Conservation (phyloP, 2,113 vertebrate species). For the Centrocercus urophasianus region DNA sequence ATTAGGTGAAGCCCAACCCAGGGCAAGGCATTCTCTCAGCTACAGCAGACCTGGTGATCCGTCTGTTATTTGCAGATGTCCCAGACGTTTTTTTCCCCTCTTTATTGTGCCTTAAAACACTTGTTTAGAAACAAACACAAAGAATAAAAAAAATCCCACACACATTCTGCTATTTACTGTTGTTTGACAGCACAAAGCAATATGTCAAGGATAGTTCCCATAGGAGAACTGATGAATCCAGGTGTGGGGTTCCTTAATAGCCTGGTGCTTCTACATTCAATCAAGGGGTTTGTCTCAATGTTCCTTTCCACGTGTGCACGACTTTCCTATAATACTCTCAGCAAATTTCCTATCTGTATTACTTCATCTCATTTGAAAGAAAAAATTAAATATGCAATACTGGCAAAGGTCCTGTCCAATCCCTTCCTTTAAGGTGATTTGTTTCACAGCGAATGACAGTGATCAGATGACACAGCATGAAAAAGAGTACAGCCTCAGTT, state of each 20-base stretch:
- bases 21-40: not conserved
- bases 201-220: not conserved
- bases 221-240: not conserved
- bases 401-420: not conserved
- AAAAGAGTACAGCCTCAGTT: not conserved
- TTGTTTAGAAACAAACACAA: not conserved
- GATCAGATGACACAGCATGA: not conserved
- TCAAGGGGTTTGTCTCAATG: not conserved
- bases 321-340: not conserved
- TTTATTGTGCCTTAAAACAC: not conserved
- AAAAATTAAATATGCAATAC: not conserved
- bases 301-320: not conserved
- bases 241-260: not conserved
- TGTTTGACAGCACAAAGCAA: not conserved
- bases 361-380: not conserved
- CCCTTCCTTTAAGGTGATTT: not conserved
- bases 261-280: not conserved
- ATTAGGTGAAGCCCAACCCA: not conserved
- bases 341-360: not conserved
- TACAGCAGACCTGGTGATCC: accelerated
- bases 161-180: not conserved
- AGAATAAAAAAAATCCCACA: not conserved
- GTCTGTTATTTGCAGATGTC: not conserved
- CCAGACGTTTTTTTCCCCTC: not conserved
- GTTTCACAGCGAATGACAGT: not conserved